A percentile compares a stretch with the other conserved stretches of the same genome.
Conservation (phyloP, 2,888 invertebrate genomes). For the Drosophila flavopinicola region DNA sequence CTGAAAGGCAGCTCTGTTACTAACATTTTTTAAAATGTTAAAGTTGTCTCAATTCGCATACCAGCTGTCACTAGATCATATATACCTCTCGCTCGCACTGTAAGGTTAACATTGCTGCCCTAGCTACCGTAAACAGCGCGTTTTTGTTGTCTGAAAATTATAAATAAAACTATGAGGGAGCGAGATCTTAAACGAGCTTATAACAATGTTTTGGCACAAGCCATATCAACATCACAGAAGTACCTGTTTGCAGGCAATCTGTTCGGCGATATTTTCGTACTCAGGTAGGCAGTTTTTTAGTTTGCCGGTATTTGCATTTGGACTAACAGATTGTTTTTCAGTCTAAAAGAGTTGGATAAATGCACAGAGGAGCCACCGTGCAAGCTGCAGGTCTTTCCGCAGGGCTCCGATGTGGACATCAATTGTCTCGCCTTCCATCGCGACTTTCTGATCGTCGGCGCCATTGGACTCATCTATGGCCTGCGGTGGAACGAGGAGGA, state of each 20-base stretch:
- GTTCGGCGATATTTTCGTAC: slow-evolving; percentile 92
- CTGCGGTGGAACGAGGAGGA: slow-evolving; percentile 90
- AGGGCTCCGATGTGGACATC: slow-evolving; percentile 85
- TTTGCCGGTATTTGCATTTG: background rate
- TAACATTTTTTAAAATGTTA: background rate
- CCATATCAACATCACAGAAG: slow-evolving; percentile 93
- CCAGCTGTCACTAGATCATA: too few relatives aligned
- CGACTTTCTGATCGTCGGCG: slow-evolving; percentile 87
- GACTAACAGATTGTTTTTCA: slow-evolving; percentile 30
- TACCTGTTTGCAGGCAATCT: slow-evolving; percentile 93
- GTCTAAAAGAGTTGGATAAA: slow-evolving; percentile 80
- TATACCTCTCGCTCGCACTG: too few relatives aligned
- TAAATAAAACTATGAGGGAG: slow-evolving; percentile 62
- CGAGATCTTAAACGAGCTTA: slow-evolving; percentile 85
- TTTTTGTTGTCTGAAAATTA: slow-evolving; percentile 2
- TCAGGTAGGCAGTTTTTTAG: slow-evolving; percentile 59
- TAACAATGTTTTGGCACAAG: slow-evolving; percentile 92
- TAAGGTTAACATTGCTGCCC: too few relatives aligned
- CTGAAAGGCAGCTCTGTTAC: too few relatives aligned
- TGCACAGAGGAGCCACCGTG: slow-evolving; percentile 69
- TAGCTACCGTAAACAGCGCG: slow-evolving; percentile 30
- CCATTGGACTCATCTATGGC: slow-evolving; percentile 90
- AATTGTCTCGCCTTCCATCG: slow-evolving; percentile 87
- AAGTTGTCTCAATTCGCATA: too few relatives aligned
- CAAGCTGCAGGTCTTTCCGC: slow-evolving; percentile 69